phyloP scores from a whole-genome alignment of 1,140 invertebrate species.

The Arion vulgaris region DNA sequence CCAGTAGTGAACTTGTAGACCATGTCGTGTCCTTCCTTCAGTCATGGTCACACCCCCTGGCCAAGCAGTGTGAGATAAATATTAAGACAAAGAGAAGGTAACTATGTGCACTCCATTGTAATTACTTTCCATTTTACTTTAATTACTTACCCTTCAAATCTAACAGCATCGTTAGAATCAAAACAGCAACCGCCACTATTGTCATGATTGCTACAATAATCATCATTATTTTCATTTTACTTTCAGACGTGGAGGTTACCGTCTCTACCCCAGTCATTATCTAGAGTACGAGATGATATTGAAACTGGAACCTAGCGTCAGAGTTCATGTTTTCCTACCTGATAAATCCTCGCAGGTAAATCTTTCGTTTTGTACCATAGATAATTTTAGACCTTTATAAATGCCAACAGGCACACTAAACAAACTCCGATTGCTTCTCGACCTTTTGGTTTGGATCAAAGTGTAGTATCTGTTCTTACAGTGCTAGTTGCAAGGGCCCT shows the following conservation, averaged over 20 bases:
- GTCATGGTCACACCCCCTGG: constrained; percentile 48
- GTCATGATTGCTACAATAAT: not conserved
- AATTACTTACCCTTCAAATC: no score
- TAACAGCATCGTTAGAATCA: no score
- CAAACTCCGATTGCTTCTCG: no score
- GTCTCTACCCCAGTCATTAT: constrained; percentile 56
- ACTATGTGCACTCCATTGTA: not conserved
- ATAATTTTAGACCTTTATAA: no score
- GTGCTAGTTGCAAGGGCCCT: no score
- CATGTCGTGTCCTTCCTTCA: constrained; percentile 55
- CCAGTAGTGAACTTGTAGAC: constrained; percentile 55
- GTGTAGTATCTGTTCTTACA: no score
- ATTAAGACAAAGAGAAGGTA: constrained; percentile 55
- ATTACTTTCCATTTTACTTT: no score
- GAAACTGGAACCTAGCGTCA: constrained; percentile 48
- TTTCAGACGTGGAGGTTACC: constrained; percentile 48
- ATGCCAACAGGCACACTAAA: no score
- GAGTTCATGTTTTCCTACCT: constrained; percentile 53
- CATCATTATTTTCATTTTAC: not conserved
- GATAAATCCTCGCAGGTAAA: constrained; percentile 55
- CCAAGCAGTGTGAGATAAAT: constrained; percentile 54
- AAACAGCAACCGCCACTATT: no score
- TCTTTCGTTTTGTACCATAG: not conserved
- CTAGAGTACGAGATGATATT: constrained; percentile 57
- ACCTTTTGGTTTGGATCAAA: no score